Evolutionary conservation across 2,888 invertebrate species (phyloP).

Genomic region (Onthophagus sagittarius): DNA sequence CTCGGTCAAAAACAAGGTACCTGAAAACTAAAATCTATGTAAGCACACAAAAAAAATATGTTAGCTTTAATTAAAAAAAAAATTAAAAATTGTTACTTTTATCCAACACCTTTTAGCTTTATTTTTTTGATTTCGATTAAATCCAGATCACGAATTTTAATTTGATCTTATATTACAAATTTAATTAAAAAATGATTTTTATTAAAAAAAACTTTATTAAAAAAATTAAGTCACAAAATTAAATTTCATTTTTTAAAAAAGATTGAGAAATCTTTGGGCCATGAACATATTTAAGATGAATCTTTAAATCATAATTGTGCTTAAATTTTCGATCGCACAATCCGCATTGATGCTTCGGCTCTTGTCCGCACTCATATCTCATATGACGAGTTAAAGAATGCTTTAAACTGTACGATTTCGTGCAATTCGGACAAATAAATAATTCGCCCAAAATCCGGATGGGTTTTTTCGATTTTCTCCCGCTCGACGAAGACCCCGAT

Average conservation of each 20-base stretch:
- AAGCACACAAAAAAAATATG: background rate
- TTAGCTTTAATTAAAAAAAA: background rate
- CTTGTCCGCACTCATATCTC: slow-evolving; percentile 27
- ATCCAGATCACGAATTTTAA: too few species aligned
- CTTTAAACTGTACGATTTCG: slow-evolving; percentile 44
- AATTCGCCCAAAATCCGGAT: background rate
- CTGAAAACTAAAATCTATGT: slow-evolving; percentile 5
- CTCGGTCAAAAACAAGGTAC: background rate
- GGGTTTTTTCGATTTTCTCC: background rate
- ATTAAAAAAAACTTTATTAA: background rate
- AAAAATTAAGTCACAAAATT: background rate
- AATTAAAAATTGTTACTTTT: background rate
- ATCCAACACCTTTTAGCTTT: background rate
- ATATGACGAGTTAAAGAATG: slow-evolving; percentile 33
- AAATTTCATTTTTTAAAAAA: background rate
- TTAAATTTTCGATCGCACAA: slow-evolving; percentile 46
- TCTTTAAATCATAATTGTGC: slow-evolving; percentile 40
- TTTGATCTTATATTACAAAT: too few species aligned
- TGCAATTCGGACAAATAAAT: slow-evolving; percentile 41
- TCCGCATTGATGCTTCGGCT: slow-evolving; percentile 41
- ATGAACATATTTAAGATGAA: slow-evolving; percentile 9
- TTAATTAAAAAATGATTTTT: too few species aligned
- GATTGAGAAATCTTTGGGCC: background rate
- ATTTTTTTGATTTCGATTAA: background rate
- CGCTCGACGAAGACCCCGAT: background rate